These are phyloP conservation scores for Dendrocopos noguchii DNA, from an alignment of 2,113 vertebrate genomes.

Conservation along the genomic window DNA sequence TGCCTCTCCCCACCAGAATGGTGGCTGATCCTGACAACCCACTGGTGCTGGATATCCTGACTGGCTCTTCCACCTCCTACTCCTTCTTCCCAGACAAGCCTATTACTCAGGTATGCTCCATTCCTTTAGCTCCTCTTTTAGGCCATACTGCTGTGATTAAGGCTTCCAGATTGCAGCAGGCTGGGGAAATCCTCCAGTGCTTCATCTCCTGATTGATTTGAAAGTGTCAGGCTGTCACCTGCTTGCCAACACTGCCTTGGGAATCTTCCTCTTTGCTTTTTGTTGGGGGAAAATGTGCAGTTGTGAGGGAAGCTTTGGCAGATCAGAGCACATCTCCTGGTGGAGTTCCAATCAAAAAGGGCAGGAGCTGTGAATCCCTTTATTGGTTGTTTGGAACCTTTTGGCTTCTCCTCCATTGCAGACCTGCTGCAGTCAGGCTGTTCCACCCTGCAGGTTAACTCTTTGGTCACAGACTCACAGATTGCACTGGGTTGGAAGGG, in stretches of 20 bases:
- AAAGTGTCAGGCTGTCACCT: not conserved
- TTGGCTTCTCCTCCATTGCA: not conserved
- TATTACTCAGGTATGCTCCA: slow-evolving; percentile 86
- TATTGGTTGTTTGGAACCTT: not conserved
- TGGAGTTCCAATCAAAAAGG: not conserved
- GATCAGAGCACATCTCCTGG: not conserved
- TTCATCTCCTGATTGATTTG: not conserved
- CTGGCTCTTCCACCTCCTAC: slow-evolving; percentile 89
- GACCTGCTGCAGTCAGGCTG: accelerated
- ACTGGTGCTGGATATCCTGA: slow-evolving; percentile 96
- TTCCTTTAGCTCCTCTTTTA: not conserved
- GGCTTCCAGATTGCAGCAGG: not conserved
- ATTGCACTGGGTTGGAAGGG: no score
- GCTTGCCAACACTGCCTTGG: accelerated
- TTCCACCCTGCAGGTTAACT: no score
- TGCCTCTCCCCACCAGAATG: slow-evolving; percentile 78
- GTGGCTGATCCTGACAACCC: slow-evolving; percentile 98
- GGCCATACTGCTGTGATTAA: accelerated
- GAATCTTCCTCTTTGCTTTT: not conserved
- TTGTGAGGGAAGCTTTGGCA: not conserved
- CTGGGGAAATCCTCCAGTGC: not conserved
- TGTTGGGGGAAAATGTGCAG: not conserved
- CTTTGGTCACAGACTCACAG: no score
- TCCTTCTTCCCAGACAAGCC: slow-evolving; percentile 96
- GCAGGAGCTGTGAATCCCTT: not conserved